Percentiles rank a stretch among this genome's conserved stretches.
These are phyloP conservation scores for Platichthys flesus DNA, from an alignment of 2,113 vertebrate species.

Conservation along the genomic window DNA sequence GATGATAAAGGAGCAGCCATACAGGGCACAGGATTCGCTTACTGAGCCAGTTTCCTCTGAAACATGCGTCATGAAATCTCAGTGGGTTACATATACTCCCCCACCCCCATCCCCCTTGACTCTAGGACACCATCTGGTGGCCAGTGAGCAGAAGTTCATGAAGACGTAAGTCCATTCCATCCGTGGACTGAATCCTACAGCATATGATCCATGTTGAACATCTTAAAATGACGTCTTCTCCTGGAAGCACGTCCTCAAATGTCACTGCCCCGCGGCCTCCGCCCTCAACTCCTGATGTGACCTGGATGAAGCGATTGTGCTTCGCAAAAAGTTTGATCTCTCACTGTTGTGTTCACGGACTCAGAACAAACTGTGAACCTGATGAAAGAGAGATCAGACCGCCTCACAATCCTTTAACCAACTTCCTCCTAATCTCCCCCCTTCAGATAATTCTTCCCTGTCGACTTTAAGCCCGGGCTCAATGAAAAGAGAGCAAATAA, in stretches of 20 bases:
- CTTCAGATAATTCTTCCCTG: constrained; percentile 49
- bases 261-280: background rate
- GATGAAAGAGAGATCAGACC: constrained; percentile 66
- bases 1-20: constrained; percentile 31
- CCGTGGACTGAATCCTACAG: background rate
- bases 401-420: constrained; percentile 48
- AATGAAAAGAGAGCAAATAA: constrained; percentile 61
- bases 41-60: constrained; percentile 42
- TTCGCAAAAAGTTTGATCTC: constrained; percentile 31
- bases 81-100: background rate
- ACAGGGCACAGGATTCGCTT: constrained; percentile 34
- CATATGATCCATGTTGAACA: constrained; percentile 22
- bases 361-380: constrained; percentile 59
- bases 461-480: constrained; percentile 60
- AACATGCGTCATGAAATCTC: constrained; percentile 47
- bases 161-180: background rate
- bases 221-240: background rate
- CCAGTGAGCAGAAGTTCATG: background rate
- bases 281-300: constrained; percentile 33
- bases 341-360: constrained; percentile 17
- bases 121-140: constrained; percentile 77
- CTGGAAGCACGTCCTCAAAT: constrained; percentile 19
- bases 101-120: constrained; percentile 13
- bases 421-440: constrained; percentile 67
- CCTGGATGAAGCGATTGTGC: constrained; percentile 21